phyloP scores from a whole-genome alignment of 2,888 invertebrate genomes.

The Diarsia brunnea region DNA sequence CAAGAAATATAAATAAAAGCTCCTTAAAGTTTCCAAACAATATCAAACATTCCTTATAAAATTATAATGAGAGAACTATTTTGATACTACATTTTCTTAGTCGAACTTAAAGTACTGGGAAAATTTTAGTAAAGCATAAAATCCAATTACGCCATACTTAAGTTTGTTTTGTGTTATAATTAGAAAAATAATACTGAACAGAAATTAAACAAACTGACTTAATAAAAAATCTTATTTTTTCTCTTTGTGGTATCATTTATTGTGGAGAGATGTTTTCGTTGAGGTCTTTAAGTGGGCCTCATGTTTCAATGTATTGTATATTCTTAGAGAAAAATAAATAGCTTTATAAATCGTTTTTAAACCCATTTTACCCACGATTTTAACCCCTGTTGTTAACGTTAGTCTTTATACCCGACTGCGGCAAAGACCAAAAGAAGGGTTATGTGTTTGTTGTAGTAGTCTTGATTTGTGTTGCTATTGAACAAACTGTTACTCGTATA shows the following conservation, averaged over 20 bases:
- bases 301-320: not conserved
- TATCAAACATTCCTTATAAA: conserved; percentile 9
- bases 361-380: not conserved
- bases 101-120: conserved; percentile 13
- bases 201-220: conserved; percentile 12
- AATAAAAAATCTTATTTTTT: conserved; percentile 19
- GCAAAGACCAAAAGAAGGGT: too few relatives aligned
- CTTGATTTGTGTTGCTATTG: not conserved
- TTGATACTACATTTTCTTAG: conserved; percentile 21
- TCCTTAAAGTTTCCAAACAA: conserved; percentile 4
- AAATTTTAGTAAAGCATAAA: conserved; percentile 23
- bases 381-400: not conserved
- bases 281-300: not conserved
- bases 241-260: conserved; percentile 1
- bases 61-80: conserved; percentile 30
- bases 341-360: not conserved
- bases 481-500: too few relatives aligned
- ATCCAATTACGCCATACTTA: conserved; percentile 47
- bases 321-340: not conserved
- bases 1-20: conserved; percentile 18
- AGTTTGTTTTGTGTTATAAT: conserved; percentile 38
- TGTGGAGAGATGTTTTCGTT: not conserved
- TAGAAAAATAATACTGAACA: conserved; percentile 35
- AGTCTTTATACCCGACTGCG: too few relatives aligned
- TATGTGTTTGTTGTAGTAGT: not conserved